phyloP scores from a whole-genome alignment of 2,797 vertebrate species.

The Mycteria americana region DNA sequence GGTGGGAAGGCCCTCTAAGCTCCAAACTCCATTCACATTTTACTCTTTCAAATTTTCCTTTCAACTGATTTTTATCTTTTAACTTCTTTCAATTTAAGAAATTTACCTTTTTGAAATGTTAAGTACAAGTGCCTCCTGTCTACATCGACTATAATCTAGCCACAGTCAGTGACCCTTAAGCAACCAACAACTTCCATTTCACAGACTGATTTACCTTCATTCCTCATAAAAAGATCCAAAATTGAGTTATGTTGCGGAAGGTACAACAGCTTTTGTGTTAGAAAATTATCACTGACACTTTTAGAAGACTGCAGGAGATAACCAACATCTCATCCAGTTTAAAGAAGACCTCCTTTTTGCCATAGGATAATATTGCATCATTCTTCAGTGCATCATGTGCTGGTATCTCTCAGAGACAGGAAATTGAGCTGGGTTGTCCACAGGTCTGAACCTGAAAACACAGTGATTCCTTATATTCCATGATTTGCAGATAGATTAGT shows the following conservation, averaged over 20 bases:
- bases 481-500: not conserved
- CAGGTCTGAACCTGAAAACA: not conserved
- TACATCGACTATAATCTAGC: rapidly evolving
- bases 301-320: not conserved
- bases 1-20: not conserved
- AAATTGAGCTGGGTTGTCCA: not conserved
- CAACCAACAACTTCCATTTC: not conserved
- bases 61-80: not conserved
- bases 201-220: not conserved
- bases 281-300: not conserved
- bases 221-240: not conserved
- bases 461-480: not conserved
- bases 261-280: not conserved
- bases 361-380: not conserved
- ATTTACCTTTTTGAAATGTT: not conserved
- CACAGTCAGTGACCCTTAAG: not conserved
- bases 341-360: not conserved
- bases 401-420: not conserved
- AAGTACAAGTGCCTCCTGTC: not conserved
- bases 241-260: not conserved
- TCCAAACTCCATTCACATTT: not conserved
- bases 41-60: not conserved
- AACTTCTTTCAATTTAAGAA: not conserved
- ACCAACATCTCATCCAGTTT: not conserved
- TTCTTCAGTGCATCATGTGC: not conserved